Conservation (phyloP, 2,888 invertebrate species). For the Dynastes hyllus region DNA sequence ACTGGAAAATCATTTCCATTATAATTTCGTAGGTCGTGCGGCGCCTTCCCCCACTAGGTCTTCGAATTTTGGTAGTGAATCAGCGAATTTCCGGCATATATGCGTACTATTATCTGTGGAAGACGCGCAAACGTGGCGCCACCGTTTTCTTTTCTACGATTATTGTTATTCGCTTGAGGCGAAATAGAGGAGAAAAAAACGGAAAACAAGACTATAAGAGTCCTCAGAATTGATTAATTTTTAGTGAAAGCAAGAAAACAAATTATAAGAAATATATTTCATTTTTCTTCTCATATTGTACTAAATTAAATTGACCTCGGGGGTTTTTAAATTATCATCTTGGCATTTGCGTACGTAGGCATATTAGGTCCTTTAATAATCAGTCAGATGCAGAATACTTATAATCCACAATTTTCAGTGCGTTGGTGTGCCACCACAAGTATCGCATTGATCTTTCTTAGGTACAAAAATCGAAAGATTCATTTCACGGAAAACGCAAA, state of each 20-base stretch:
- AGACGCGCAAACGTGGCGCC: constrained; percentile 16
- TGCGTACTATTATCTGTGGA: neutral
- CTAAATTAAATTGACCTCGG: too few relatives aligned
- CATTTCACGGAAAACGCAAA: too few relatives aligned
- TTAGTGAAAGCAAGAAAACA: constrained; percentile 7
- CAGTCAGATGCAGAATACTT: too few relatives aligned
- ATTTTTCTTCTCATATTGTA: too few relatives aligned
- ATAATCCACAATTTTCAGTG: too few relatives aligned
- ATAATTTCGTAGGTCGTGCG: constrained; percentile 7
- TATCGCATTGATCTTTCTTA: too few relatives aligned
- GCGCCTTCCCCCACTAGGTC: constrained; percentile 2
- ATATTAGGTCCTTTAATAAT: neutral
- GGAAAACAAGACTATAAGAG: neutral
- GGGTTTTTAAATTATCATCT: neutral
- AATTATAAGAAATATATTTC: too few relatives aligned
- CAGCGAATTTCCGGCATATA: constrained; percentile 4
- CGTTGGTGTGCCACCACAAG: too few relatives aligned
- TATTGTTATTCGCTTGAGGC: constrained; percentile 8
- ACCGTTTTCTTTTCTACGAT: constrained; percentile 19
- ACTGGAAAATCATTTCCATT: neutral
- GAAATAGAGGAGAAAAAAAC: constrained; percentile 1
- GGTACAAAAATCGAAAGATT: too few relatives aligned
- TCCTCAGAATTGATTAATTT: constrained; percentile 14
- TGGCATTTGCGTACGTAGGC: neutral
- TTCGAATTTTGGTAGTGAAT: constrained; percentile 9